Evolutionary conservation across 2,113 vertebrate species (phyloP).

Genomic region (Neoarius graeffei): DNA sequence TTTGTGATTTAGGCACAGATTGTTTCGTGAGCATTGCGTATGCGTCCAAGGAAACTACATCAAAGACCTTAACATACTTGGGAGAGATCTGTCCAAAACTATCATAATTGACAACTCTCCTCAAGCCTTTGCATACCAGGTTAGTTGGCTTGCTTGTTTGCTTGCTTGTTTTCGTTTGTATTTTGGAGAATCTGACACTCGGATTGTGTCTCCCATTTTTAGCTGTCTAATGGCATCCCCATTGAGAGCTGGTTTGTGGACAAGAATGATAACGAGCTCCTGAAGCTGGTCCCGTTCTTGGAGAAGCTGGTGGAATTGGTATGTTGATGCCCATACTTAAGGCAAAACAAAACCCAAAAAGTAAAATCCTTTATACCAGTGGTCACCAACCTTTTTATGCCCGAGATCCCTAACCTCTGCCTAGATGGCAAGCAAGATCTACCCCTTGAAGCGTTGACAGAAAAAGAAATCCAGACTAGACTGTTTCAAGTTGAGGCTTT

Average conservation of each 20-base stretch:
- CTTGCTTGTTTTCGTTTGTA: neutral
- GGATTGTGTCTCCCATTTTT: constrained; percentile 24
- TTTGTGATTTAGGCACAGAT: constrained; percentile 82
- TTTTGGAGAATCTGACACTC: constrained; percentile 30
- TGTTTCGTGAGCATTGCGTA: constrained; percentile 98
- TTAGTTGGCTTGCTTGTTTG: constrained; percentile 54
- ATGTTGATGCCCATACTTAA: constrained; percentile 44
- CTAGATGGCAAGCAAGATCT: too few relatives aligned
- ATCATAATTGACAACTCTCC: constrained; percentile 99
- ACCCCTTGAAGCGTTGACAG: too few relatives aligned
- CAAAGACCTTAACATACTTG: constrained; percentile 97
- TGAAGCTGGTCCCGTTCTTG: constrained; percentile 98
- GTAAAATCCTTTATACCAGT: too few relatives aligned
- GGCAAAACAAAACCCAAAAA: too few relatives aligned
- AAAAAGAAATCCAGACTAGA: too few relatives aligned
- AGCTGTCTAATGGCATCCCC: constrained; percentile 99
- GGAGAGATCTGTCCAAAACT: constrained; percentile 98
- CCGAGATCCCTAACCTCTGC: too few relatives aligned
- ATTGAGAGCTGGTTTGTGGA: constrained; percentile 99
- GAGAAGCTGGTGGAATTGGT: constrained; percentile 99
- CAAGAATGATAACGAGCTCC: constrained; percentile 97
- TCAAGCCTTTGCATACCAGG: constrained; percentile 99
- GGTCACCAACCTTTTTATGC: too few relatives aligned
- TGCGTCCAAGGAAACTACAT: constrained; percentile 99
- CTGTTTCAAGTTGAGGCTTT: too few relatives aligned